Percentiles rank a stretch among this genome's conserved stretches.
phyloP scores from a whole-genome alignment of 2,113 vertebrate genomes.

The Eulacestoma nigropectus region DNA sequence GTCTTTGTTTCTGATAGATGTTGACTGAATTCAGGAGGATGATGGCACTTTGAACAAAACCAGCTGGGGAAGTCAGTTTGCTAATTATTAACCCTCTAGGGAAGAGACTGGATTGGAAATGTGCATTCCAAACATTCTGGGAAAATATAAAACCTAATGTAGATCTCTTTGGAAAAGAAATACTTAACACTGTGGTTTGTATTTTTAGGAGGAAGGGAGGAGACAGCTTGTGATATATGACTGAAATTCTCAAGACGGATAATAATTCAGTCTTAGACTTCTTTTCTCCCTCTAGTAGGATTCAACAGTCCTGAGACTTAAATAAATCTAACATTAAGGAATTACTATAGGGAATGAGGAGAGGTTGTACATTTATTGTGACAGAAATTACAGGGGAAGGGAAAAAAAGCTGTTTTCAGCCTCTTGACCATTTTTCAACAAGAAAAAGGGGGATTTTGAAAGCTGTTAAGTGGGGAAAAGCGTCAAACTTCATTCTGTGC shows the following conservation, averaged over 20 bases:
- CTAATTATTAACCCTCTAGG: constrained; percentile 52
- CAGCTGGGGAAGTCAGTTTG: constrained; percentile 31
- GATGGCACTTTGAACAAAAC: constrained; percentile 41
- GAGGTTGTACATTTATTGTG: background rate
- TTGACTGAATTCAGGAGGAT: constrained; percentile 52
- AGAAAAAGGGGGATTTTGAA: background rate
- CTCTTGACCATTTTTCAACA: background rate
- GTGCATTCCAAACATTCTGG: background rate
- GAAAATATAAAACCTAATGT: background rate
- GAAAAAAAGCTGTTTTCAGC: background rate
- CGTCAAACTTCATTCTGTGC: background rate
- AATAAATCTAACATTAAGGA: background rate
- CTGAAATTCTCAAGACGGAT: background rate
- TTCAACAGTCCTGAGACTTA: background rate
- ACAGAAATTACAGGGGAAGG: background rate
- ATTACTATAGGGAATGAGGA: background rate
- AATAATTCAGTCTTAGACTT: background rate
- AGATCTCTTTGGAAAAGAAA: background rate
- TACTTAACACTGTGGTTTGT: background rate
- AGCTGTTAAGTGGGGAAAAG: background rate
- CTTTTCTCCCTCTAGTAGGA: background rate
- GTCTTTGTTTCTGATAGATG: constrained; percentile 56
- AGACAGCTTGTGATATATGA: background rate
- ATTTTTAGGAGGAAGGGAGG: background rate
- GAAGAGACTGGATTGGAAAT: constrained; percentile 27